Base-by-base conservation (phyloP, 1,140 invertebrate species). In the Bombus difficillimus region DNA sequence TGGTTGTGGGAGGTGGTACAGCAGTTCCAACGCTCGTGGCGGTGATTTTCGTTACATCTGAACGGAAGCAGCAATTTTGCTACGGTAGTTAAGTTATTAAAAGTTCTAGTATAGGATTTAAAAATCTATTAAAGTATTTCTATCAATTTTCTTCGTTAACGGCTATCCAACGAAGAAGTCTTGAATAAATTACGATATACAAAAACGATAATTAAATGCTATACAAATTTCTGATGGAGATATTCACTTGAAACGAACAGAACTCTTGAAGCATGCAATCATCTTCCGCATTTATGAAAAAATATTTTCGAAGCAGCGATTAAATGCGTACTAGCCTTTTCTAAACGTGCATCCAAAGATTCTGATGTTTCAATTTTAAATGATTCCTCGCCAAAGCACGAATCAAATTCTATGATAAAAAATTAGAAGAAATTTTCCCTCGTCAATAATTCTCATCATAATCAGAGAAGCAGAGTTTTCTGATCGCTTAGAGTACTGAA, bases 1-100 rank as follows among this genome's bases (percentile, higher is more conserved):
- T 68, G 43, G 47, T 74, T 69, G 81, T 80, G 43, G 78, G 78
- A 80, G 43, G 62, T 22, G 32, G 28, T 13, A 79, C 77, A 64
- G 2, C 18, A 39, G 5, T 66, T 66, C 37, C 32, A 47, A 32
- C 15, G 5, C 59, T n/a, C 39, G 59, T 41, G 9, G 1, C 13
- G 12, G 22, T 13, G 12, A 62, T 62, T 76, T 43, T 3, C 53
- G 59, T 76, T 13, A 15, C 1, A 39, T 59, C 32, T 13, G 12
- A 34, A 59, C 37, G 25, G 53, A 62, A 57, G 47, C 18, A 25
- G 74, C 18, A 57, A 75, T 57, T 75, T 12, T 37, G 12, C 10
- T 34, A 2, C 10, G 6, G 13, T 25, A 39, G 25, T 32, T 34
- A 66, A 18, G 8, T 22, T 18, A 34, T 66, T 18, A 2, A 34